Evolutionary conservation across 2,113 vertebrate species (phyloP).

Genomic region (Oceanites oceanicus): DNA sequence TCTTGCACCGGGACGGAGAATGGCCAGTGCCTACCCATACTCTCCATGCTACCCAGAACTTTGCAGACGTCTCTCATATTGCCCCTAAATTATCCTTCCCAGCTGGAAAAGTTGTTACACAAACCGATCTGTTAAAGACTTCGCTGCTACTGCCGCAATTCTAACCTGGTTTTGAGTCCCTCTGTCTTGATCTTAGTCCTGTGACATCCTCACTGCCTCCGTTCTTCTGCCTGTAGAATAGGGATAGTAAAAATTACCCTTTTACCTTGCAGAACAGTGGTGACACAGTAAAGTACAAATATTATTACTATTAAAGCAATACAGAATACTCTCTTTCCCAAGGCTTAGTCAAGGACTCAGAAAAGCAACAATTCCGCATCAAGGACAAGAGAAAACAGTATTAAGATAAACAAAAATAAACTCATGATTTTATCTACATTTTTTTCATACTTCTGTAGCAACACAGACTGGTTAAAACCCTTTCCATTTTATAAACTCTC

Average conservation of each 20-base stretch:
- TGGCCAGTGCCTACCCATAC: background rate
- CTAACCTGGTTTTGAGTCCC: background rate
- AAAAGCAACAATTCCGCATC: conserved; percentile 21
- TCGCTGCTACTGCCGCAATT: background rate
- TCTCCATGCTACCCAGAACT: background rate
- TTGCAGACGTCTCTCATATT: background rate
- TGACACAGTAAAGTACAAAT: background rate
- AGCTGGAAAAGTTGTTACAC: background rate
- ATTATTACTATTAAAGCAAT: background rate
- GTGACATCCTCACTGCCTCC: background rate
- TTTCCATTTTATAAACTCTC: background rate
- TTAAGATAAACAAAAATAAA: conserved; percentile 40
- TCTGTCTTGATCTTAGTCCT: background rate
- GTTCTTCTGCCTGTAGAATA: background rate
- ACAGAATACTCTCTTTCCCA: background rate
- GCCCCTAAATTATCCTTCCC: background rate
- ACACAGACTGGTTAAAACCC: background rate
- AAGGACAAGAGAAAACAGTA: conserved; percentile 34
- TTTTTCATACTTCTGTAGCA: conserved; percentile 32
- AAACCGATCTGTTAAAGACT: background rate
- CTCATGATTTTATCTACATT: background rate
- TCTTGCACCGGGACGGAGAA: background rate
- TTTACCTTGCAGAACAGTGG: background rate
- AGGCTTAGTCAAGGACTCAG: conserved; percentile 23
- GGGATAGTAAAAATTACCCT: background rate